A percentile compares a stretch with the other conserved stretches of the same genome.
These are phyloP conservation scores for Aleiodes sp. DNA, from an alignment of 1,140 invertebrate genomes.

Conservation along the genomic window DNA sequence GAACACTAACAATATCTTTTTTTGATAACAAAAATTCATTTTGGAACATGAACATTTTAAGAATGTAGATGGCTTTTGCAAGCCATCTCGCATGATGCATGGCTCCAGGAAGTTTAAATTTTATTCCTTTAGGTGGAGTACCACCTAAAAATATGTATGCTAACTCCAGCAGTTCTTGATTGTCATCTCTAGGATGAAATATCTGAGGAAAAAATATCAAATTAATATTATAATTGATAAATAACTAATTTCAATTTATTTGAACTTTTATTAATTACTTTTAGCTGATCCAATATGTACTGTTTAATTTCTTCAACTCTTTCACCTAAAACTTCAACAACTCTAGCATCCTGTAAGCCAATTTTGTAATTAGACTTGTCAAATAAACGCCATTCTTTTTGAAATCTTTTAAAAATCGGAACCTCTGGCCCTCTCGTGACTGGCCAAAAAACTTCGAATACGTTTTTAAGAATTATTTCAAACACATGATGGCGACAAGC, in stretches of 20 bases:
- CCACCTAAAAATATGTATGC: slow-evolving; percentile 37
- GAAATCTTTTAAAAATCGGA: slow-evolving; percentile 16
- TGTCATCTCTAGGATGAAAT: slow-evolving; percentile 33
- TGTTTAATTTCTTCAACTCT: slow-evolving; percentile 23
- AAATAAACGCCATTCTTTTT: background rate
- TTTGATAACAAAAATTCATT: slow-evolving; percentile 34
- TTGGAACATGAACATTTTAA: slow-evolving; percentile 40
- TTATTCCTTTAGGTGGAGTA: slow-evolving; percentile 5
- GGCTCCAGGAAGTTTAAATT: slow-evolving; percentile 35
- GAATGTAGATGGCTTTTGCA: slow-evolving; percentile 40
- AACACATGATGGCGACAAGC: slow-evolving; percentile 26
- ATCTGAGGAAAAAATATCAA: background rate
- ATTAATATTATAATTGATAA: background rate
- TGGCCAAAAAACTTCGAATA: slow-evolving; percentile 16
- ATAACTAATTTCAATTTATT: background rate
- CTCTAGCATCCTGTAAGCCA: slow-evolving; percentile 25
- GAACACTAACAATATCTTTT: background rate
- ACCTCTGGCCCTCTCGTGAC: slow-evolving; percentile 19
- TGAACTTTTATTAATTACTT: slow-evolving; percentile 18
- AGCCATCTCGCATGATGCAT: slow-evolving; percentile 43
- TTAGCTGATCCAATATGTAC: slow-evolving; percentile 11
- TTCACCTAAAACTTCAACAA: slow-evolving; percentile 14
- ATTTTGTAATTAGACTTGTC: slow-evolving; percentile 5
- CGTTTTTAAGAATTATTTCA: slow-evolving; percentile 4
- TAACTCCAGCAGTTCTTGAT: slow-evolving; percentile 37